Conservation (phyloP, 1,140 invertebrate species). For the Laodelphax striatellus region DNA sequence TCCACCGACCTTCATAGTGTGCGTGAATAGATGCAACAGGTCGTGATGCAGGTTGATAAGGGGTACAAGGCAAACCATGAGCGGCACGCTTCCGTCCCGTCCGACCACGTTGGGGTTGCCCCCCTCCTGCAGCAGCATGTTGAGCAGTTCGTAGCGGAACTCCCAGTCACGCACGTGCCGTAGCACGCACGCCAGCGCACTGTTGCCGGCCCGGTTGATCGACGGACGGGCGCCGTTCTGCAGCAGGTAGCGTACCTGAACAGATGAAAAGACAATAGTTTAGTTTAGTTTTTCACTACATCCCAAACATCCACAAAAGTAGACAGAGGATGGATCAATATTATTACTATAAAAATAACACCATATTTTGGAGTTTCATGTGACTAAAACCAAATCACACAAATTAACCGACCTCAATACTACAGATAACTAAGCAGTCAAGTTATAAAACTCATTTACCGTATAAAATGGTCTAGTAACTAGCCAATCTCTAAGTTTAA, state of each 20-base stretch:
- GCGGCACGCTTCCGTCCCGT: conserved; percentile 54
- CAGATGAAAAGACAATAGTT: background rate
- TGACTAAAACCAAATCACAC: too few relatives aligned
- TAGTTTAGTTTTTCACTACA: background rate
- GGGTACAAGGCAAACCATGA: conserved; percentile 62
- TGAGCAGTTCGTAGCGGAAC: conserved; percentile 56
- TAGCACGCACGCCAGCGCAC: conserved; percentile 55
- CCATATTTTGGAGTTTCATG: too few relatives aligned
- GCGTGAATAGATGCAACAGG: conserved; percentile 58
- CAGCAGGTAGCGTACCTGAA: conserved; percentile 36
- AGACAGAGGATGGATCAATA: too few relatives aligned
- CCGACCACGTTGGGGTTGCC: conserved; percentile 56
- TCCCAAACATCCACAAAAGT: too few relatives aligned
- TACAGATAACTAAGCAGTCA: too few relatives aligned
- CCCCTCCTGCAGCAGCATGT: conserved; percentile 56
- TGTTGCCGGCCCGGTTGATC: conserved; percentile 58
- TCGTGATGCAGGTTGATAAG: conserved; percentile 53
- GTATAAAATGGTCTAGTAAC: too few relatives aligned
- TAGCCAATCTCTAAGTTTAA: too few relatives aligned
- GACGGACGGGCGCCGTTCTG: conserved; percentile 52
- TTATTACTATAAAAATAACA: too few relatives aligned
- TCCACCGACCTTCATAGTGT: conserved; percentile 51
- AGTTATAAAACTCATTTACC: too few relatives aligned
- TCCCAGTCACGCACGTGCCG: conserved; percentile 66
- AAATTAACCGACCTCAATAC: too few relatives aligned